Percentiles rank a stretch among this genome's conserved stretches.
Evolutionary conservation across 2,113 vertebrate genomes (phyloP).

Genomic region (Sinocyclocheilus maitianheensis): DNA sequence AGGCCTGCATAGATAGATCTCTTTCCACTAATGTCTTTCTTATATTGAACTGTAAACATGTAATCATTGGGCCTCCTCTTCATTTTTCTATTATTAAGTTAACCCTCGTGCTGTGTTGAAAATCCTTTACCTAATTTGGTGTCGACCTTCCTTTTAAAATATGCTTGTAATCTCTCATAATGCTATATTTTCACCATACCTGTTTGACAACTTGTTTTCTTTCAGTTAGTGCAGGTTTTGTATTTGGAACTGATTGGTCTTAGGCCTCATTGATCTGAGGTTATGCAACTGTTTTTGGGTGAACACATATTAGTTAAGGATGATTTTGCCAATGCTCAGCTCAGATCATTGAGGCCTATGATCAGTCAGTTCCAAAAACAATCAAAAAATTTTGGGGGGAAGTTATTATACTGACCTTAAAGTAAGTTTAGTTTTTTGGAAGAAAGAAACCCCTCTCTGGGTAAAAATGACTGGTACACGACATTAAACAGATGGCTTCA

Average conservation of each 20-base stretch:
- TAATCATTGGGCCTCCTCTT: background rate
- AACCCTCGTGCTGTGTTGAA: background rate
- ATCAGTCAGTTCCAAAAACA: background rate
- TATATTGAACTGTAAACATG: conserved; percentile 6
- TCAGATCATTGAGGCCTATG: background rate
- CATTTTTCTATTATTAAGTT: background rate
- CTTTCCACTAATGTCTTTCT: background rate
- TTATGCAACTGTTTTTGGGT: background rate
- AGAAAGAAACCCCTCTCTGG: background rate
- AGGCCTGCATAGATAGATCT: conserved; percentile 8
- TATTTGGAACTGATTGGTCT: background rate
- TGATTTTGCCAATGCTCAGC: background rate
- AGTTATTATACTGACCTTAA: background rate
- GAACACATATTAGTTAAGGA: no score
- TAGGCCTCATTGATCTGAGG: background rate
- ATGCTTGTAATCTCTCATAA: background rate
- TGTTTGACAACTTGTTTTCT: no score
- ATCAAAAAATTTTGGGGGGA: background rate
- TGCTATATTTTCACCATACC: background rate
- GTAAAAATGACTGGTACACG: background rate
- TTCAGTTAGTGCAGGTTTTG: no score
- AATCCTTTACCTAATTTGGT: background rate
- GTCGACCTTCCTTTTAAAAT: background rate
- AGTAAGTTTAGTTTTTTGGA: background rate
- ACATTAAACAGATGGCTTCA: background rate